Percentiles rank a stretch among this genome's conserved stretches.
Evolutionary conservation across 1,140 invertebrate genomes (phyloP).

Genomic region (Wiebesia pumilae): DNA sequence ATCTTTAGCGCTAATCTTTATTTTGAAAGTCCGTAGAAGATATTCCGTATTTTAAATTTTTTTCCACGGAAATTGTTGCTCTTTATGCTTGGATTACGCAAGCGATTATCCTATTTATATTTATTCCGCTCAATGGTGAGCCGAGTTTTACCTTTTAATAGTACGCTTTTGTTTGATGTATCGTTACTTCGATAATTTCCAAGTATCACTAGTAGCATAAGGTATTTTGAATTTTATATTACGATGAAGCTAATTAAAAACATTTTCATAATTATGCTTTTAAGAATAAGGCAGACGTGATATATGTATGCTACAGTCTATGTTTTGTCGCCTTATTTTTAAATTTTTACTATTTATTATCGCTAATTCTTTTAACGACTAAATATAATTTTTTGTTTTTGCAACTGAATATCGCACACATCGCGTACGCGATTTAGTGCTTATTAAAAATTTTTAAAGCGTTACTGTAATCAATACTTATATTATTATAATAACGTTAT

Average conservation of each 20-base stretch:
- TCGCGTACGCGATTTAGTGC: background rate
- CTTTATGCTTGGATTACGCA: background rate
- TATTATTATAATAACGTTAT: no score
- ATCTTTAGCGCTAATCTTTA: no score
- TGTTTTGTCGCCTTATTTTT: background rate
- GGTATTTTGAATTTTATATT: no score
- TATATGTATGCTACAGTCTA: background rate
- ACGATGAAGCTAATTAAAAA: no score
- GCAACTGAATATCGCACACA: background rate
- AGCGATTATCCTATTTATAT: background rate
- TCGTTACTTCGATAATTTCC: no score
- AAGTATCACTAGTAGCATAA: no score
- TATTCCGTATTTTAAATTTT: no score
- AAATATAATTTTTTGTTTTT: background rate
- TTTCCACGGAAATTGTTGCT: no score
- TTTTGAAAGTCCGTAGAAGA: no score
- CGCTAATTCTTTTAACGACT: conserved; percentile 4
- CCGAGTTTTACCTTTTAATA: background rate
- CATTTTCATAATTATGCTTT: no score
- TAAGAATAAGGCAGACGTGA: background rate
- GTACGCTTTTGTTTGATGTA: background rate
- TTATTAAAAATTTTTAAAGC: background rate
- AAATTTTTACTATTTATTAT: background rate
- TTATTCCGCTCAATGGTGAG: no score
- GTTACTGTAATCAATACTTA: background rate